Evolutionary conservation across 1,140 invertebrate genomes (phyloP).

Genomic region (Papilio polytes): DNA sequence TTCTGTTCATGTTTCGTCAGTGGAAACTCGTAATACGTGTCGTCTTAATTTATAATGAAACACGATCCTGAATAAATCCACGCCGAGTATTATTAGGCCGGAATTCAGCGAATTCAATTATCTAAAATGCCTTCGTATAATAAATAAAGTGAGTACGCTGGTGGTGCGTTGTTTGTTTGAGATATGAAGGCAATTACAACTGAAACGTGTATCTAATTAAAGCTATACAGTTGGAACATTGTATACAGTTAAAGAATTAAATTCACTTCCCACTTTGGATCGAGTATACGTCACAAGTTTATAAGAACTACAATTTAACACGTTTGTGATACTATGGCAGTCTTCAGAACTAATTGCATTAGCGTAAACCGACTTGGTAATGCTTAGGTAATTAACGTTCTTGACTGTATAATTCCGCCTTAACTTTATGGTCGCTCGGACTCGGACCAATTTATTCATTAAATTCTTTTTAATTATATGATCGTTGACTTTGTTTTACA

Average conservation of each 20-base stretch:
- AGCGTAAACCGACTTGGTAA: too few relatives aligned
- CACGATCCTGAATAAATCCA: neutral
- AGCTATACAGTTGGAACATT: neutral
- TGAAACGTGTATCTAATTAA: slow-evolving; percentile 14
- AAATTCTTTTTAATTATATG: neutral
- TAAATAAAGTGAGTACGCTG: neutral
- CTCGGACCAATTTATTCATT: too few relatives aligned
- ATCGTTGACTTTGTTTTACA: neutral
- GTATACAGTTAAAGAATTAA: neutral
- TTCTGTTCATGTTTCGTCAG: neutral
- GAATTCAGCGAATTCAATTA: slow-evolving; percentile 20
- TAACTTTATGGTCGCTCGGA: neutral
- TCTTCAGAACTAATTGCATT: too few relatives aligned
- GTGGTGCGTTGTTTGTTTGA: slow-evolving; percentile 5
- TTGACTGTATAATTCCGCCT: neutral
- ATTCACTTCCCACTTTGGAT: too few relatives aligned
- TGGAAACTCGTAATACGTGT: neutral
- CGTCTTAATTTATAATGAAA: neutral
- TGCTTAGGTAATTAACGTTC: neutral
- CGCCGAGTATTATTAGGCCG: neutral
- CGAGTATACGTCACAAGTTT: too few relatives aligned
- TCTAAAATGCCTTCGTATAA: slow-evolving; percentile 5
- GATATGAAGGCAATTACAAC: slow-evolving; percentile 9
- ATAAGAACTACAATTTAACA: too few relatives aligned
- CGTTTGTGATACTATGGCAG: too few relatives aligned